Evolutionary conservation across 2,113 vertebrate genomes (phyloP).

Genomic region (Arothron firmamentum): DNA sequence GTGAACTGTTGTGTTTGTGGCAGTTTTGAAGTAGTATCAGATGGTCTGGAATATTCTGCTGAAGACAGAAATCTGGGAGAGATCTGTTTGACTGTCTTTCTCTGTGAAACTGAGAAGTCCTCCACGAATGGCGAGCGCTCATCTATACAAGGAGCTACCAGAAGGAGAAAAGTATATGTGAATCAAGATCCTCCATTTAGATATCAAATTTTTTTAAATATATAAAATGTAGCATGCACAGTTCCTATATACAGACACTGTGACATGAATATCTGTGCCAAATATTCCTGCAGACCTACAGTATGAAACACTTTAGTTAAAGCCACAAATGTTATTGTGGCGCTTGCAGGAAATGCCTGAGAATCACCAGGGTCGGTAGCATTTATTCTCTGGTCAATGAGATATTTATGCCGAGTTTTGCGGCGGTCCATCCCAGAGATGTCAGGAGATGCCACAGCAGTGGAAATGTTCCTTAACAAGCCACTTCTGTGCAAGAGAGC

Average conservation of each 20-base stretch:
- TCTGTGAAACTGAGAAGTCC: constrained; percentile 11
- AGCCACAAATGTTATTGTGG: not conserved
- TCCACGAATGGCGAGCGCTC: not conserved
- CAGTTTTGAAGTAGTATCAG: constrained; percentile 27
- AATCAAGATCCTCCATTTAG: not conserved
- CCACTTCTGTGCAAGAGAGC: constrained; percentile 3
- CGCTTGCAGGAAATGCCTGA: not conserved
- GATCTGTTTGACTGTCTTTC: constrained; percentile 2
- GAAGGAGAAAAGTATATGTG: not conserved
- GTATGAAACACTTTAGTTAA: not conserved
- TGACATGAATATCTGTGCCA: no score
- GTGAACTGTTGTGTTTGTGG: constrained; percentile 14
- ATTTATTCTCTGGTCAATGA: not conserved
- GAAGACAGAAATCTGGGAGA: constrained; percentile 4
- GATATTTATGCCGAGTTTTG: not conserved
- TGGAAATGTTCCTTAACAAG: constrained; percentile 5
- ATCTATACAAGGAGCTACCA: constrained; percentile 19
- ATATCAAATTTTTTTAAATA: no score
- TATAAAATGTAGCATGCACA: no score
- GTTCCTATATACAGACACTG: no score
- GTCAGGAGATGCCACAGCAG: not conserved
- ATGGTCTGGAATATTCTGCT: constrained; percentile 19
- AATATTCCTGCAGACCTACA: not conserved
- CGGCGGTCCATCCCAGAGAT: not conserved
- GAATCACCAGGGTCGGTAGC: not conserved